A percentile compares a stretch with the other conserved stretches of the same genome.
Evolutionary conservation across 2,797 vertebrate genomes (phyloP).

Genomic region (Loris lydekkerianus): DNA sequence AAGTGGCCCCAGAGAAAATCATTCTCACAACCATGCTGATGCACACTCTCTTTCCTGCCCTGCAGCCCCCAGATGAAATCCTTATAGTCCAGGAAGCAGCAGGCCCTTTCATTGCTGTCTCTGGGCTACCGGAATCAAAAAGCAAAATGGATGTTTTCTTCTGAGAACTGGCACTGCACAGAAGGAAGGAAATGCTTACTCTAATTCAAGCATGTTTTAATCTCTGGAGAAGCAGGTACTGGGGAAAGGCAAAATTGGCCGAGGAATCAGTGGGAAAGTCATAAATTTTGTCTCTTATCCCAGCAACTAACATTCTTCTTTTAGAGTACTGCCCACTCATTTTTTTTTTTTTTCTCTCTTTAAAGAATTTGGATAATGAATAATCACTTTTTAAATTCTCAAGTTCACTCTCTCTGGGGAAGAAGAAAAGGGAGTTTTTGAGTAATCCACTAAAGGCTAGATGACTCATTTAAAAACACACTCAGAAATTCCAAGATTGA

Average conservation of each 20-base stretch:
- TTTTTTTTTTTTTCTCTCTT: constrained; percentile 73
- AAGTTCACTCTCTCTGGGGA: constrained; percentile 70
- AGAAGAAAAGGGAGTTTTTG: constrained; percentile 67
- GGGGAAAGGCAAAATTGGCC: constrained; percentile 72
- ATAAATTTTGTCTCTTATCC: constrained; percentile 76
- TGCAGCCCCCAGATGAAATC: constrained; percentile 74
- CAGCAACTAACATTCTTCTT: constrained; percentile 65
- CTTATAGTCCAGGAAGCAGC: constrained; percentile 69
- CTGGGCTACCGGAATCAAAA: constrained; percentile 81
- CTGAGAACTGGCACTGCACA: constrained; percentile 74
- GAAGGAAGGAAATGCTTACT: constrained; percentile 77
- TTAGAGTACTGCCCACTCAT: constrained; percentile 56
- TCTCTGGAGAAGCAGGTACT: constrained; percentile 67
- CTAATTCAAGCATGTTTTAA: constrained; percentile 82
- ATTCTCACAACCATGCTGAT: constrained; percentile 70
- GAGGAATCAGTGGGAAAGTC: constrained; percentile 72
- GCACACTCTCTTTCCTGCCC: constrained; percentile 49
- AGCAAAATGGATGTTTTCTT: constrained; percentile 81
- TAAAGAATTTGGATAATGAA: constrained; percentile 80
- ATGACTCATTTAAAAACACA: constrained; percentile 46
- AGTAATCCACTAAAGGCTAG: constrained; percentile 53
- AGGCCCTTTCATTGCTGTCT: constrained; percentile 76
- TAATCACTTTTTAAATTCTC: constrained; percentile 81
- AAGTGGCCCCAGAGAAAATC: constrained; percentile 66
- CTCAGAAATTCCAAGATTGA: constrained; percentile 67